These are phyloP conservation scores for Bombus terrestris DNA, from an alignment of 1,140 invertebrate genomes.

Conservation along the genomic window DNA sequence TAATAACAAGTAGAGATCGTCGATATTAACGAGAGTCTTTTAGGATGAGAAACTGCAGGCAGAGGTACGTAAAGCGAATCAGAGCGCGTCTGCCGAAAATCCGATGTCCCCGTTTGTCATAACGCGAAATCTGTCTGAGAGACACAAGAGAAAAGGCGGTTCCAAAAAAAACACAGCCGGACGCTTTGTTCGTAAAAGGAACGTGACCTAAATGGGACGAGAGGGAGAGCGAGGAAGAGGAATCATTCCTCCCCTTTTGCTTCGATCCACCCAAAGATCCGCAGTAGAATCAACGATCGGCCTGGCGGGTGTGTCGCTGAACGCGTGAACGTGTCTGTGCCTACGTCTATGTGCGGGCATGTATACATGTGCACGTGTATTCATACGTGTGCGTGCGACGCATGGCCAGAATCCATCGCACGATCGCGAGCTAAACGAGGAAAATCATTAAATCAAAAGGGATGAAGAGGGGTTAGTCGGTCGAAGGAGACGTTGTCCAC, in stretches of 20 bases:
- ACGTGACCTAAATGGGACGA: constrained; percentile 26
- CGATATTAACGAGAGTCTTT: neutral
- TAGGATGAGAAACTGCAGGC: neutral
- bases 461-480: neutral
- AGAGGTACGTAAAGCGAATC: neutral
- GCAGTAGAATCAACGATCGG: constrained; percentile 48
- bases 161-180: neutral
- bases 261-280: constrained; percentile 39
- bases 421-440: neutral
- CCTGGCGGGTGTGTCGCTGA: constrained; percentile 38
- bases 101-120: neutral
- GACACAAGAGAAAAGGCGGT: neutral
- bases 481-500: neutral
- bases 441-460: constrained; percentile 33
- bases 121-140: neutral
- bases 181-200: constrained; percentile 32
- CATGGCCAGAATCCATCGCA: constrained; percentile 34
- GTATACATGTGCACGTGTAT: neutral
- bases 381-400: constrained; percentile 14
- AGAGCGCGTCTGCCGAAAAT: no score
- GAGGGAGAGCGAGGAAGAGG: constrained; percentile 2
- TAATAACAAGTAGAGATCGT: no score
- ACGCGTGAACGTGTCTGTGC: neutral
- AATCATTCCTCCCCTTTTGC: constrained; percentile 32
- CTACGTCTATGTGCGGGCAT: neutral